Conservation (phyloP, 92 coral and sea anemone genomes). For the Anthopleura xanthogrammica region DNA sequence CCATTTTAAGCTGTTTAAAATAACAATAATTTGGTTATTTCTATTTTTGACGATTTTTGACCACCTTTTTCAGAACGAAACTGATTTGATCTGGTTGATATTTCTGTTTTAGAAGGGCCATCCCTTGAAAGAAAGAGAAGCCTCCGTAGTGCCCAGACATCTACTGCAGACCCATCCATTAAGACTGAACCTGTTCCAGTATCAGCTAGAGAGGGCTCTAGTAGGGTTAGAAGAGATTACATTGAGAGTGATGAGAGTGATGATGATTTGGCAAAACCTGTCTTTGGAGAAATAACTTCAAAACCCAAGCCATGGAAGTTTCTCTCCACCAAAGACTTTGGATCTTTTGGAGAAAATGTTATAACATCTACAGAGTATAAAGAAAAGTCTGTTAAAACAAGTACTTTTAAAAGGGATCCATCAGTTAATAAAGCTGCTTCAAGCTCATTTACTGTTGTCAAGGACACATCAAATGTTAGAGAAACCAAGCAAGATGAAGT, state of each 20-base stretch:
- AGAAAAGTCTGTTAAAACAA: neutral
- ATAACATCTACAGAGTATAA: neutral
- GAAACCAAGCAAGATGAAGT: neutral
- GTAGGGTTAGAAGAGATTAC: neutral
- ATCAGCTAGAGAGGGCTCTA: neutral
- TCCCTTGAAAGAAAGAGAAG: conserved; percentile 66
- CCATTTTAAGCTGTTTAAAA: too few relatives aligned
- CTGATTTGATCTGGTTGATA: neutral
- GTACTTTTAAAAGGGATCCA: neutral
- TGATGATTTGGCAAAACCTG: conserved; percentile 32
- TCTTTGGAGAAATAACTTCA: neutral
- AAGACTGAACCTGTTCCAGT: neutral
- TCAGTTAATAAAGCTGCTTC: neutral
- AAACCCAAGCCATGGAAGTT: conserved; percentile 2
- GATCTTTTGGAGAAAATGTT: conserved; percentile 18
- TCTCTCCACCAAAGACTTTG: neutral
- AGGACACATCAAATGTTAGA: neutral
- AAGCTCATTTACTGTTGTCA: neutral
- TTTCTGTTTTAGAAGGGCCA: neutral
- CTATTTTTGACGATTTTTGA: too few relatives aligned
- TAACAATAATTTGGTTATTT: too few relatives aligned
- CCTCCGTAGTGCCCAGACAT: conserved; percentile 63
- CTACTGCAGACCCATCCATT: neutral
- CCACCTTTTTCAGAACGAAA: neutral
- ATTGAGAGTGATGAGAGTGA: conserved; percentile 29